phyloP scores from a whole-genome alignment of 2,888 invertebrate species.

The Eupsilia transversa region DNA sequence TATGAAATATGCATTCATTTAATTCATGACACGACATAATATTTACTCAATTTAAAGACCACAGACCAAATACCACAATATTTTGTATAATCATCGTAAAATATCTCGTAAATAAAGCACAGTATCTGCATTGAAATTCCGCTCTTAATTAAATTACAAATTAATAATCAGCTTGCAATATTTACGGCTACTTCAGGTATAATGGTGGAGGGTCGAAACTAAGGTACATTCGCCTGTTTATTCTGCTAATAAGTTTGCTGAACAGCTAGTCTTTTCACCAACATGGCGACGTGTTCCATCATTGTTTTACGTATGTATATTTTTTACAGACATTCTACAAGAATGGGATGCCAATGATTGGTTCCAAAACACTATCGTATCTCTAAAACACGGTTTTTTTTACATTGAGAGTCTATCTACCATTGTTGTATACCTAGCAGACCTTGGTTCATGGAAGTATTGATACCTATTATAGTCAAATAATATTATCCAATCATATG shows the following conservation, averaged over 20 bases:
- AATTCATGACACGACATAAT: constrained; percentile 5
- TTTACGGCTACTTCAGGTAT: background rate
- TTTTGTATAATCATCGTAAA: constrained; percentile 30
- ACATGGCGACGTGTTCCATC: too few relatives aligned
- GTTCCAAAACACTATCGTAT: background rate
- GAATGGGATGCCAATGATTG: background rate
- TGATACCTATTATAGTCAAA: background rate
- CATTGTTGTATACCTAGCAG: too few relatives aligned
- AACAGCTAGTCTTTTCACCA: too few relatives aligned
- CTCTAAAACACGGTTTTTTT: background rate
- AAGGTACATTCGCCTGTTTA: background rate
- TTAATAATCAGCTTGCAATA: constrained; percentile 11
- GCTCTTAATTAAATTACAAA: constrained; percentile 16
- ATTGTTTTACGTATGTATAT: too few relatives aligned
- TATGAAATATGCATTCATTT: constrained; percentile 37
- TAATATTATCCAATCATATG: background rate
- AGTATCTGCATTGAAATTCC: constrained; percentile 16
- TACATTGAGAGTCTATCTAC: background rate
- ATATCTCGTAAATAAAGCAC: constrained; percentile 29
- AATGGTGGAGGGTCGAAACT: background rate
- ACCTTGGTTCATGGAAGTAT: background rate
- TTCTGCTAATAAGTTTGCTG: background rate
- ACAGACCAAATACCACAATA: constrained; percentile 28
- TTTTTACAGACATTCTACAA: background rate
- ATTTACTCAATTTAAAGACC: constrained; percentile 36